Evolutionary conservation across 2,888 invertebrate species (phyloP).

Genomic region (Elegia similella): DNA sequence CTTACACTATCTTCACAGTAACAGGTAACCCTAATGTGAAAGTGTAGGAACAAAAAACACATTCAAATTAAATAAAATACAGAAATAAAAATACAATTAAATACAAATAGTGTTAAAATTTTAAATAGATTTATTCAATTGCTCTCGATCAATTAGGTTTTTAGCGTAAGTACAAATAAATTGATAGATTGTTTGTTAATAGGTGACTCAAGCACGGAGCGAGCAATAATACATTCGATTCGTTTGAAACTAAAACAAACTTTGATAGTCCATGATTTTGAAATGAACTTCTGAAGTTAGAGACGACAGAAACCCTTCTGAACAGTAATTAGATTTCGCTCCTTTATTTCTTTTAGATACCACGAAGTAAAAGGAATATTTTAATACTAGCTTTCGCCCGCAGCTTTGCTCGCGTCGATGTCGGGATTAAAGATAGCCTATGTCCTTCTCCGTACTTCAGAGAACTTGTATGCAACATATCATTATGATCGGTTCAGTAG

Average conservation of each 20-base stretch:
- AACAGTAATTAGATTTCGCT: background rate
- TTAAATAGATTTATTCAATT: background rate
- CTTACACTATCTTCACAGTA: no score
- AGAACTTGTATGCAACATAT: no score
- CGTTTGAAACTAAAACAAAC: constrained; percentile 7
- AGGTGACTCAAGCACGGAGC: background rate
- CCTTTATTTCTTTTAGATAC: background rate
- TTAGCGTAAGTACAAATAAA: background rate
- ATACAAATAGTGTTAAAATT: no score
- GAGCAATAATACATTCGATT: background rate
- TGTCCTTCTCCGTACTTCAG: no score
- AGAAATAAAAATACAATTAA: no score
- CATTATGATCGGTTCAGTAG: no score
- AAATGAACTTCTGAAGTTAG: constrained; percentile 1
- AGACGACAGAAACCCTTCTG: background rate
- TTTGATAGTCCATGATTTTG: constrained; percentile 4
- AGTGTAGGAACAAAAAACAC: no score
- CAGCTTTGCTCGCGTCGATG: no score
- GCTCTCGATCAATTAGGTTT: background rate
- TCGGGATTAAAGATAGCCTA: no score
- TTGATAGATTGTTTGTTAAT: constrained; percentile 1
- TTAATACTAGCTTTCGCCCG: background rate
- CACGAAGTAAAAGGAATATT: background rate
- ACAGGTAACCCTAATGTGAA: no score
- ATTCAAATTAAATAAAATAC: no score